Evolutionary conservation across 1,140 invertebrate species (phyloP).

Genomic region (Drosophila mayri): DNA sequence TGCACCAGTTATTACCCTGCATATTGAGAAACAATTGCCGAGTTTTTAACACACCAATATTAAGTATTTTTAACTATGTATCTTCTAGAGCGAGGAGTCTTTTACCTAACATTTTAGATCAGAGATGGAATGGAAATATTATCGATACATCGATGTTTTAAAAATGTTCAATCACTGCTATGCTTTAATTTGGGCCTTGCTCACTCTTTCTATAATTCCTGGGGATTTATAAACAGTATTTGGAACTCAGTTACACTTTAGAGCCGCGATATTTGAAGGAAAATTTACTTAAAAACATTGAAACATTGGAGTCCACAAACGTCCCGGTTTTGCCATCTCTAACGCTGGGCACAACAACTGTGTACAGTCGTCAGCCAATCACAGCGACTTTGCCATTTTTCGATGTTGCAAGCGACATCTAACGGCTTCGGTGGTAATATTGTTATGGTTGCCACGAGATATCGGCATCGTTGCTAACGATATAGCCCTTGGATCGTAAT

Average conservation of each 20-base stretch:
- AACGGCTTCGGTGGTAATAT: conserved; percentile 33
- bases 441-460: conserved; percentile 38
- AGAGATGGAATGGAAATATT: conserved; percentile 3
- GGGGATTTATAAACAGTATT: not conserved
- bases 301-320: too few relatives aligned
- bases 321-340: not conserved
- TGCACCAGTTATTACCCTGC: conserved; percentile 37
- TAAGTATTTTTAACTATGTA: conserved; percentile 68
- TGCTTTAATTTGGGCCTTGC: not conserved
- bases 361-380: conserved; percentile 77
- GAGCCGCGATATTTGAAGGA: too few relatives aligned
- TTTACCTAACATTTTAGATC: conserved; percentile 76
- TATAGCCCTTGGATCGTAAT: conserved; percentile 15
- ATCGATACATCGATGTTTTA: conserved; percentile 8
- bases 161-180: not conserved
- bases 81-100: conserved; percentile 65
- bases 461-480: conserved; percentile 33
- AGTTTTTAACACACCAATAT: conserved; percentile 56
- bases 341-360: conserved; percentile 57
- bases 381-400: conserved; percentile 67
- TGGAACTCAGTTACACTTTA: too few relatives aligned
- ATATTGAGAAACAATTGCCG: conserved; percentile 48
- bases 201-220: not conserved
- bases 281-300: not conserved
- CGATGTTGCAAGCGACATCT: conserved; percentile 63